Evolutionary conservation across 2,113 vertebrate species (phyloP).

Genomic region (Raja brachyura): DNA sequence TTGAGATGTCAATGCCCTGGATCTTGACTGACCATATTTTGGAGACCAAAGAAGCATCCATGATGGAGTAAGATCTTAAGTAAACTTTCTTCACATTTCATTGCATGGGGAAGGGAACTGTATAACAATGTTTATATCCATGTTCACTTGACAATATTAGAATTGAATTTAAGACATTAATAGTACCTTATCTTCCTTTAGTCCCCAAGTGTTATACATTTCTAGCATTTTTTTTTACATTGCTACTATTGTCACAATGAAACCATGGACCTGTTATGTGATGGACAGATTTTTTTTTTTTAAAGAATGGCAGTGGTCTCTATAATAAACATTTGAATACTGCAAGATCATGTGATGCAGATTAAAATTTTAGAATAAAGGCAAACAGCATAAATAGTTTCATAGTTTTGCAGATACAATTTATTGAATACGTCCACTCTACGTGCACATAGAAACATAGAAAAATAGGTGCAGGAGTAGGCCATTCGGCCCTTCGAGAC

Average conservation of each 20-base stretch:
- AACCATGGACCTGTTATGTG: not conserved
- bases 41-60: constrained; percentile 72
- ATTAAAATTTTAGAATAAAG: not conserved
- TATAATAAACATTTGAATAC: not conserved
- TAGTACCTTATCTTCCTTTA: not conserved
- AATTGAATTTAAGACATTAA: not conserved
- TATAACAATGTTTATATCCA: no score
- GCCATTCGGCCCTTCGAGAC: no score
- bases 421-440: not conserved
- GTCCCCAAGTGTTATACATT: not conserved
- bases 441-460: no score
- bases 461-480: no score
- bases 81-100: not conserved
- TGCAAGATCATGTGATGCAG: not conserved
- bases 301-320: not conserved
- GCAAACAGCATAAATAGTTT: not conserved
- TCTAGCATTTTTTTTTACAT: not conserved
- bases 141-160: not conserved
- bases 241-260: not conserved
- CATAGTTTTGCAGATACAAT: not conserved
- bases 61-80: constrained; percentile 69
- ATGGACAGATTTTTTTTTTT: not conserved
- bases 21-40: constrained; percentile 49
- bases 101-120: not conserved
- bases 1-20: constrained; percentile 50